Conservation (phyloP, 2,113 vertebrate genomes). For the Calyptommatus sinebrachiatus region DNA sequence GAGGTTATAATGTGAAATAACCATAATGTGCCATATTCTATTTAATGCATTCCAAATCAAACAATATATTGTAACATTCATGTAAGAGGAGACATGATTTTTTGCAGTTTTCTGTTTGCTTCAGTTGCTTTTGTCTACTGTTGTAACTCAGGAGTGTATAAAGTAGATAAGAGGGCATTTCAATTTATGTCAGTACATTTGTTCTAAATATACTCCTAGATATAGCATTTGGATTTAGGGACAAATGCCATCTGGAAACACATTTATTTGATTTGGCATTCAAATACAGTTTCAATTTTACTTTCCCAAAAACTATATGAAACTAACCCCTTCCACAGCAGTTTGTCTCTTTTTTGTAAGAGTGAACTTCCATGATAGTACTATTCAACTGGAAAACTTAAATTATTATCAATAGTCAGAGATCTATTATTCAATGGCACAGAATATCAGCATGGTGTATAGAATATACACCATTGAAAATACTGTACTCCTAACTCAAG, state of each 20-base stretch:
- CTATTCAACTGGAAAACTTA: not conserved
- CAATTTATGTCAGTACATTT: not conserved
- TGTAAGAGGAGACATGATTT: too few relatives aligned
- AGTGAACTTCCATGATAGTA: not conserved
- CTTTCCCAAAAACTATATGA: not conserved
- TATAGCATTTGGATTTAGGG: conserved; percentile 8
- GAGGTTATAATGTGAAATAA: not conserved
- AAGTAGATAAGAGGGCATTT: too few relatives aligned
- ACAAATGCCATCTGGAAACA: not conserved
- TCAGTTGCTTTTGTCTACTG: too few relatives aligned
- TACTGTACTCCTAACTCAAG: not conserved
- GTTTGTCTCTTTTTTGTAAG: conserved; percentile 2
- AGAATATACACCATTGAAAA: not conserved
- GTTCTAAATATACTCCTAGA: not conserved
- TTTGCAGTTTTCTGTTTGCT: too few relatives aligned
- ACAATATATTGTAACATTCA: too few relatives aligned
- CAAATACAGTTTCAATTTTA: not conserved
- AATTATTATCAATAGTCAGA: not conserved
- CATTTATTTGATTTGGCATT: conserved; percentile 9
- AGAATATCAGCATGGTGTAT: not conserved
- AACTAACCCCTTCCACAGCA: not conserved
- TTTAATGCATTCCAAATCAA: too few relatives aligned
- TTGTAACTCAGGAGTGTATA: too few relatives aligned
- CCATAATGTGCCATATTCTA: not conserved
- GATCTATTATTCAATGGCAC: not conserved